A percentile compares a stretch with the other conserved stretches of the same genome.
Conservation (phyloP, 2,113 vertebrate genomes). For the Epinephelus fuscoguttatus region DNA sequence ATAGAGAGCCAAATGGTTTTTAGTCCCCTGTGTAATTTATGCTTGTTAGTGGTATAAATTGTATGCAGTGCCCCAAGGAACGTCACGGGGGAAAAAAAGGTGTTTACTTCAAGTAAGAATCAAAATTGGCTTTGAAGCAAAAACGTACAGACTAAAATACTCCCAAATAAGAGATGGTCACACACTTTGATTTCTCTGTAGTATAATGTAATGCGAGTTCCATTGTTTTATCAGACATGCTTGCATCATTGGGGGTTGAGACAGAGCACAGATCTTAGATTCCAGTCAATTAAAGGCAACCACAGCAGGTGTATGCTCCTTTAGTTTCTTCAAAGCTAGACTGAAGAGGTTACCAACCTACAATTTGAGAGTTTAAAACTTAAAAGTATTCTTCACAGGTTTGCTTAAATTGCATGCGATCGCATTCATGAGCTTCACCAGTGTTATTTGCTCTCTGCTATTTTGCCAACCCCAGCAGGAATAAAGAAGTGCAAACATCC, state of each 20-base stretch:
- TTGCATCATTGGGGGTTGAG: not conserved
- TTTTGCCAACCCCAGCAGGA: not conserved
- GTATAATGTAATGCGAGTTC: not conserved
- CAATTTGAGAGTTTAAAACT: not conserved
- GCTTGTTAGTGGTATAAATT: conserved; percentile 58
- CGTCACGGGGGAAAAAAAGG: conserved; percentile 4
- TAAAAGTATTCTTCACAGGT: not conserved
- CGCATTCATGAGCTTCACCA: not conserved
- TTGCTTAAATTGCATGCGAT: not conserved
- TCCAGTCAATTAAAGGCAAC: not conserved
- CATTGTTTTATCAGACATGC: conserved; percentile 9
- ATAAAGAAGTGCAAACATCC: conserved; percentile 14
- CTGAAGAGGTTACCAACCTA: not conserved
- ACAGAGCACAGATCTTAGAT: conserved; percentile 14
- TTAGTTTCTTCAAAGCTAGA: not conserved
- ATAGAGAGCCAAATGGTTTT: conserved; percentile 47
- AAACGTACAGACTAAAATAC: conserved; percentile 14
- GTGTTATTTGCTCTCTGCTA: not conserved
- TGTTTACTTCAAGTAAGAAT: conserved; percentile 50
- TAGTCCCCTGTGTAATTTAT: conserved; percentile 46
- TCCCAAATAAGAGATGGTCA: conserved; percentile 16
- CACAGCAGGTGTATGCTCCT: not conserved
- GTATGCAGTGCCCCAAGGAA: conserved; percentile 27
- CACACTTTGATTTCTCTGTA: conserved; percentile 11
- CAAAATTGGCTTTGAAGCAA: conserved; percentile 30